phyloP scores from a whole-genome alignment of 1,140 invertebrate genomes.

The Cecropterus lyciades region DNA sequence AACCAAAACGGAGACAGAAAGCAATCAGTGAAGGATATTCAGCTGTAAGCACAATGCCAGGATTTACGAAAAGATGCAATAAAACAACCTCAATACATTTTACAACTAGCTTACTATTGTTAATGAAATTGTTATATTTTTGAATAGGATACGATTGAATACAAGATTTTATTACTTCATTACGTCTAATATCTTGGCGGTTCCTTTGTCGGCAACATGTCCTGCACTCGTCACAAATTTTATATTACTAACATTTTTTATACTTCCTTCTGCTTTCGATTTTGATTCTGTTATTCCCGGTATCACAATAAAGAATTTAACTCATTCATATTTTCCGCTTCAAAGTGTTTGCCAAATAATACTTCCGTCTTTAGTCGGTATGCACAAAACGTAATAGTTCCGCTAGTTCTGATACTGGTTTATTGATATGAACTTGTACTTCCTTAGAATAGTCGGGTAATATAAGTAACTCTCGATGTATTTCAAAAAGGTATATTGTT shows the following conservation, averaged over 20 bases:
- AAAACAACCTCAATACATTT: slow-evolving; percentile 62
- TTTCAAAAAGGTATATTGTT: not conserved
- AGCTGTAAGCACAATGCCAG: slow-evolving; percentile 42
- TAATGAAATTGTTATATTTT: slow-evolving; percentile 43
- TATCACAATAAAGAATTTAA: not conserved
- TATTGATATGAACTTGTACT: slow-evolving; percentile 1
- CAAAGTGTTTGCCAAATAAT: slow-evolving; percentile 14
- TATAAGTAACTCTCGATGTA: not conserved
- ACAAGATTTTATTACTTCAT: not conserved
- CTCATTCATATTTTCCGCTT: slow-evolving; percentile 1
- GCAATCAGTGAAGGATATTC: slow-evolving; percentile 51
- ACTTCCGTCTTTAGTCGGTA: slow-evolving; percentile 22
- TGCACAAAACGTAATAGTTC: slow-evolving; percentile 7
- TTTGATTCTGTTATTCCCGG: slow-evolving; percentile 2
- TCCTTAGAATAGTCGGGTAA: slow-evolving; percentile 3
- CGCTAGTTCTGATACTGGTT: not conserved
- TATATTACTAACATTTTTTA: not conserved
- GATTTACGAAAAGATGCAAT: slow-evolving; percentile 50
- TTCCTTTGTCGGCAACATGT: slow-evolving; percentile 1
- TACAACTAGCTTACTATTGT: slow-evolving; percentile 54
- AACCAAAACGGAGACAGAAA: slow-evolving; percentile 38
- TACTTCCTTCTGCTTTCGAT: not conserved
- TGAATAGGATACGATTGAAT: slow-evolving; percentile 24
- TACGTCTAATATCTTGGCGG: slow-evolving; percentile 9
- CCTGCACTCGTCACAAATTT: not conserved